Percentiles rank a stretch among this genome's conserved stretches.
Conservation (phyloP, 2,888 invertebrate species). For the Drosophila multiciliata region DNA sequence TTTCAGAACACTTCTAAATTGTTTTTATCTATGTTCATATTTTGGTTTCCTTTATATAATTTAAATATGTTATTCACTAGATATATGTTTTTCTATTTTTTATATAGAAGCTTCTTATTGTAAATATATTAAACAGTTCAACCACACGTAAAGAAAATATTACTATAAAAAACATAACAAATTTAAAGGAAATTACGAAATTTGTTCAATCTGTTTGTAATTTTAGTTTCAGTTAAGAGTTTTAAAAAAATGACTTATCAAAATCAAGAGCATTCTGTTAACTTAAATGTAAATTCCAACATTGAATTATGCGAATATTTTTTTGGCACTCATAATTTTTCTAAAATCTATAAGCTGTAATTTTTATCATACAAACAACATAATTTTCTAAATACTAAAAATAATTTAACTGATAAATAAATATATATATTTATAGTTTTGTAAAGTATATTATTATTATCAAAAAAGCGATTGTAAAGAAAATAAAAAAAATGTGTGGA, state of each 20-base stretch:
- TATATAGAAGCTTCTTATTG: not conserved
- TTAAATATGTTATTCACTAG: not conserved
- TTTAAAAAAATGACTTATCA: not conserved
- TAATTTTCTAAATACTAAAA: not conserved
- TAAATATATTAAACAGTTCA: not conserved
- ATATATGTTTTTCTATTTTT: not conserved
- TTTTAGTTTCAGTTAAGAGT: not conserved
- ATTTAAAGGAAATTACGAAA: not conserved
- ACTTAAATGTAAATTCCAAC: not conserved
- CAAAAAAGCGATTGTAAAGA: slow-evolving; percentile 14
- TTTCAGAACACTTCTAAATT: not conserved
- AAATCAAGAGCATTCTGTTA: too few species aligned
- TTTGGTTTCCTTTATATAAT: not conserved
- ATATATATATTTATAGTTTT: not conserved
- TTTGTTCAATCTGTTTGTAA: not conserved
- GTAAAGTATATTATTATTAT: not conserved
- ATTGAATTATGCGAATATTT: not conserved
- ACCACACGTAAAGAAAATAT: not conserved
- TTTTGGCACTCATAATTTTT: not conserved
- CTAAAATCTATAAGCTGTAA: not conserved
- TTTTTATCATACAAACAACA: not conserved
- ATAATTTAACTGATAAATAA: not conserved
- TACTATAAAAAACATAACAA: not conserved
- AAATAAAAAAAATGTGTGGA: slow-evolving; percentile 40
- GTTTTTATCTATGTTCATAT: not conserved